Evolutionary conservation across 1,140 invertebrate species (phyloP), one percentile per base, ranked within the genome.

Genomic region (Formica selysi): DNA sequence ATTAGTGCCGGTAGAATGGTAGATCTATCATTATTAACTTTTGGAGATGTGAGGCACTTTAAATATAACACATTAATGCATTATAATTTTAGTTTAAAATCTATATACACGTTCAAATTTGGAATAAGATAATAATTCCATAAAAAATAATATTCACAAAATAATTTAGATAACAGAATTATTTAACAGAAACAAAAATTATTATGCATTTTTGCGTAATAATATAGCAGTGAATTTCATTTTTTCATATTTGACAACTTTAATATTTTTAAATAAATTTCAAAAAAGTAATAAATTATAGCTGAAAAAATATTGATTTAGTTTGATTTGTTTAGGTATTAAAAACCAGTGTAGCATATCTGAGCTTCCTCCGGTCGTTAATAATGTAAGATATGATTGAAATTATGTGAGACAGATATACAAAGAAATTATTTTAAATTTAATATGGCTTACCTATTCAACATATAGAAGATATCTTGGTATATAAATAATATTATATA

Each of bases 1-100:
- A 85, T 93, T 1, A 92, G 89, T 3, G 92, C 92, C 29, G 91
- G 92, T 19, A 91, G 92, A 85, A 78, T 93, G 5, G 51, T 93
- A 11, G 68, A 87, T 5, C 26, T 91, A 54, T 88, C 91, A 3
- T 26, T 91, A 3, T 11, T 36, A 1, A 88, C 83, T 38, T 91
- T 91, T n/a, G 85, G 57, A 48, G 57, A 51, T 65, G 89, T 91
- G 26, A 89, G 86, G 0, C 26, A 85, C 26, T 3, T 6, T 36
- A 71, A 10, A 32, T 44, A 22, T 22, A 22, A 22, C 22, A 32
- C 11, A 67, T 26, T 32, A 61, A n/a, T 29, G 19, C 22, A 32
- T 8, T 19, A 13, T 38, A 13, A 64, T 41, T 22, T 1, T 38
- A 57, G 7, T 57, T 22, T 10, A 57, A 57, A 57, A n/a, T 57